Evolutionary conservation across 1,140 invertebrate genomes (phyloP).

Genomic region (Druon quercuslanigerum): DNA sequence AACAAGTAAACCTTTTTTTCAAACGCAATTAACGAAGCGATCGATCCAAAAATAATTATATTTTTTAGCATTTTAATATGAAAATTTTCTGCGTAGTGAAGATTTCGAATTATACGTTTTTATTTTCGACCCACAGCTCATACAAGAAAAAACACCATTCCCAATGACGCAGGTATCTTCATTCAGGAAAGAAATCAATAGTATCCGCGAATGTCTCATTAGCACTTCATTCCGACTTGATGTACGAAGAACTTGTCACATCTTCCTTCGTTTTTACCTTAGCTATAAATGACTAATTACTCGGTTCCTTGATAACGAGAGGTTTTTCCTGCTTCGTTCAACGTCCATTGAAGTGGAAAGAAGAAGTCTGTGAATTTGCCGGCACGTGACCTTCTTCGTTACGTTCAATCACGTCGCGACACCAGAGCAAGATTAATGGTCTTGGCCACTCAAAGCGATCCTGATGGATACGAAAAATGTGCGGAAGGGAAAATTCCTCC

Average conservation of each 20-base stretch:
- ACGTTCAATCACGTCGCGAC: slow-evolving; percentile 55
- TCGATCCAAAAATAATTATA: too few relatives aligned
- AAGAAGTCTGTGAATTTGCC: slow-evolving; percentile 57
- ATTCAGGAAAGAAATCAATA: too few relatives aligned
- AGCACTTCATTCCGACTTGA: not conserved
- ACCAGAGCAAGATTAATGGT: slow-evolving; percentile 59
- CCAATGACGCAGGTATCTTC: too few relatives aligned
- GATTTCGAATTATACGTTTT: too few relatives aligned
- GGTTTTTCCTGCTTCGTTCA: slow-evolving; percentile 40
- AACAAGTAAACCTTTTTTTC: too few relatives aligned
- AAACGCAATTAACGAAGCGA: too few relatives aligned
- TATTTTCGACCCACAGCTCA: too few relatives aligned
- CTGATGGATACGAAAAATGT: slow-evolving; percentile 40
- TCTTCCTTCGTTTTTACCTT: not conserved
- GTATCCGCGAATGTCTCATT: not conserved
- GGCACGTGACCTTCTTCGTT: slow-evolving; percentile 60
- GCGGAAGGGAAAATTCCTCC: slow-evolving; percentile 18
- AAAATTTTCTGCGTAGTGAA: too few relatives aligned
- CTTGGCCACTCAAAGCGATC: slow-evolving; percentile 37
- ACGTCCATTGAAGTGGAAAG: not conserved
- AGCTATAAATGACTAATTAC: slow-evolving; percentile 34
- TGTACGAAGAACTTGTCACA: not conserved
- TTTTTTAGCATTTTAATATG: too few relatives aligned
- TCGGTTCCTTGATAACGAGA: slow-evolving; percentile 45
- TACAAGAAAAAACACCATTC: too few relatives aligned